A percentile compares a stretch with the other conserved stretches of the same genome.
Conservation (phyloP, 2,888 invertebrate genomes). For the Yponomeuta evonymella region DNA sequence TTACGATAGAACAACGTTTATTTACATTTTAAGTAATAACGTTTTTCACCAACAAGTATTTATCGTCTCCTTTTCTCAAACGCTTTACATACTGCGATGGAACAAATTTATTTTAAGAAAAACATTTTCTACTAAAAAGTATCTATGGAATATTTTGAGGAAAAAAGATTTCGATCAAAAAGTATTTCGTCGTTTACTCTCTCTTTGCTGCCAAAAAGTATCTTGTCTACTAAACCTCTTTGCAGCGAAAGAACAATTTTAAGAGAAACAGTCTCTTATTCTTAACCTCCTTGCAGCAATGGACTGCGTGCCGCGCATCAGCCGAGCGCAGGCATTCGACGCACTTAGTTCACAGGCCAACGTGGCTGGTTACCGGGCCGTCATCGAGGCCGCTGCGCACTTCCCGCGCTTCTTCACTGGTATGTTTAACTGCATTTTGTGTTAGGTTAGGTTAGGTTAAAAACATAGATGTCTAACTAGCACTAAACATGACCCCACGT, state of each 20-base stretch:
- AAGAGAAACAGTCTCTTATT: not conserved
- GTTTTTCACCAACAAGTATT: no score
- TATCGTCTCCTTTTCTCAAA: no score
- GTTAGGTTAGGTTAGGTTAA: not conserved
- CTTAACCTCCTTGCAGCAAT: slow-evolving; percentile 73
- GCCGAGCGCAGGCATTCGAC: slow-evolving; percentile 92
- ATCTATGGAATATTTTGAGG: not conserved
- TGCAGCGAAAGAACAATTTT: no score
- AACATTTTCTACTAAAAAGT: not conserved
- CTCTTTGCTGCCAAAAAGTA: not conserved
- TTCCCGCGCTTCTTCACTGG: slow-evolving; percentile 94
- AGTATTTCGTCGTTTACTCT: not conserved
- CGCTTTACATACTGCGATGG: no score
- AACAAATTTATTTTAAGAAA: no score
- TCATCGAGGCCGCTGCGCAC: slow-evolving; percentile 91
- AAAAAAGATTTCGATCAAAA: not conserved
- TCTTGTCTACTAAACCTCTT: no score
- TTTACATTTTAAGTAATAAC: no score
- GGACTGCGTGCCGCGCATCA: slow-evolving; percentile 93
- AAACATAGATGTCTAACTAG: no score
- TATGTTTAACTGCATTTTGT: slow-evolving; percentile 35
- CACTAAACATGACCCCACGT: no score
- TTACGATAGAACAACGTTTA: no score
- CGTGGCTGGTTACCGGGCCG: slow-evolving; percentile 91
- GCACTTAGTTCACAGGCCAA: slow-evolving; percentile 95